These are phyloP conservation scores for Leucoraja ocellata DNA, from an alignment of 2,797 vertebrate genomes.

Conservation along the genomic window DNA sequence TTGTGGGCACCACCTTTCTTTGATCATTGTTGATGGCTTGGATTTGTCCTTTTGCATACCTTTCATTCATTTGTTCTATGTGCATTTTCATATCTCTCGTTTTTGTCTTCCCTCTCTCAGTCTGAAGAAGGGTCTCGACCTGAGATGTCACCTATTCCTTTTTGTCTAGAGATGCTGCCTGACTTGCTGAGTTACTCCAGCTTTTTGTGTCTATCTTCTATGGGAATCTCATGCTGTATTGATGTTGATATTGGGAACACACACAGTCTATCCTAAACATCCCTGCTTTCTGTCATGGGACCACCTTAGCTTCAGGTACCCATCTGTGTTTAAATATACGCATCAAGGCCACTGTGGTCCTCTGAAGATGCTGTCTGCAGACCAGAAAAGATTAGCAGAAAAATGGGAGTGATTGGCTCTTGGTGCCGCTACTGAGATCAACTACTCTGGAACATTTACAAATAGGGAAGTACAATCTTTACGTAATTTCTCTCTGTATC, in stretches of 20 bases:
- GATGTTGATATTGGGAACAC: background rate
- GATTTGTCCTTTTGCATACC: too few relatives aligned
- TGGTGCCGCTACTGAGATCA: background rate
- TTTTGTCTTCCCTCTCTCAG: too few relatives aligned
- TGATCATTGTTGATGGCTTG: too few relatives aligned
- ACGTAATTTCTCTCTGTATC: background rate
- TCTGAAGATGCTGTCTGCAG: background rate
- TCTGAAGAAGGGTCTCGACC: too few relatives aligned
- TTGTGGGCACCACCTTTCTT: too few relatives aligned
- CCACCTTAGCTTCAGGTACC: background rate
- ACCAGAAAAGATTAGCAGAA: background rate
- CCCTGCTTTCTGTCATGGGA: background rate
- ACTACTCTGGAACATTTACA: background rate
- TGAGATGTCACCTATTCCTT: too few relatives aligned
- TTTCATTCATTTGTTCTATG: too few relatives aligned
- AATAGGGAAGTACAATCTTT: background rate
- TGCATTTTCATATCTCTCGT: too few relatives aligned
- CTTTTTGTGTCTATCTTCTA: too few relatives aligned
- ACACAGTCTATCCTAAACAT: background rate
- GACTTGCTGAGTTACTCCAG: too few relatives aligned
- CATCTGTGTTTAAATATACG: background rate
- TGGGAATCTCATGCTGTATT: background rate
- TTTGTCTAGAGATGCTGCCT: too few relatives aligned
- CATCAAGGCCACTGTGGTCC: background rate
- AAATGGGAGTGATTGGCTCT: background rate